Conservation (phyloP, 2,113 vertebrate species). For the Prionailurus bengalensis region DNA sequence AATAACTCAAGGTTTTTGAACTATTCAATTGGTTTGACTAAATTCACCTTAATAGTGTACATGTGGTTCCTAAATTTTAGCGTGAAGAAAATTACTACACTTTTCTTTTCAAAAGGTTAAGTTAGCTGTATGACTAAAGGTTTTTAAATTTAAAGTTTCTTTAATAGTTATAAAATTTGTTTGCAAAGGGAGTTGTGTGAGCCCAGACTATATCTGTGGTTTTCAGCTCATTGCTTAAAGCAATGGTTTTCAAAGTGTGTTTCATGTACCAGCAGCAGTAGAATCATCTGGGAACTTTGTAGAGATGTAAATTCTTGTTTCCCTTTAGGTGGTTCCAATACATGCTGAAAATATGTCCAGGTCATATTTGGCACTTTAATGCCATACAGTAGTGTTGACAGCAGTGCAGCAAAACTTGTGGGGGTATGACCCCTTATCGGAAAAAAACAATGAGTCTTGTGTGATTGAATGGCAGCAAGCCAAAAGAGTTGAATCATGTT, state of each 20-base stretch:
- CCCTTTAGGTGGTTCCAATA: neutral
- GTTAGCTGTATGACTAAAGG: neutral
- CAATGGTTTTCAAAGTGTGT: neutral
- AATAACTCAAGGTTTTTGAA: constrained; percentile 36
- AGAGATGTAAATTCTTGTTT: neutral
- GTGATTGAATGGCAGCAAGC: neutral
- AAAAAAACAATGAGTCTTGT: neutral
- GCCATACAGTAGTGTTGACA: neutral
- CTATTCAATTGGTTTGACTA: constrained; percentile 6
- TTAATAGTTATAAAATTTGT: neutral
- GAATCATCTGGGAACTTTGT: neutral
- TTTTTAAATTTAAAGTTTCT: constrained; percentile 27
- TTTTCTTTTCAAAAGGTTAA: constrained; percentile 49
- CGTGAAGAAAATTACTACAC: constrained; percentile 21
- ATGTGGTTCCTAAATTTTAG: constrained; percentile 30
- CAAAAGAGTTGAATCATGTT: neutral
- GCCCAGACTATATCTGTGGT: neutral
- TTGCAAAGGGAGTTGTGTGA: neutral
- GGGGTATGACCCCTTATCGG: neutral
- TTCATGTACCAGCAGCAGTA: neutral
- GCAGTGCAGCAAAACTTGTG: neutral
- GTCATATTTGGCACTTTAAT: neutral
- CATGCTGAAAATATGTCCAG: neutral
- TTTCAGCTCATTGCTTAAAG: neutral
- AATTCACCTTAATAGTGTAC: constrained; percentile 14